Percentiles rank a stretch among this genome's conserved stretches.
phyloP scores from a whole-genome alignment of 2,888 invertebrate species.

The Sinelater perroti region DNA sequence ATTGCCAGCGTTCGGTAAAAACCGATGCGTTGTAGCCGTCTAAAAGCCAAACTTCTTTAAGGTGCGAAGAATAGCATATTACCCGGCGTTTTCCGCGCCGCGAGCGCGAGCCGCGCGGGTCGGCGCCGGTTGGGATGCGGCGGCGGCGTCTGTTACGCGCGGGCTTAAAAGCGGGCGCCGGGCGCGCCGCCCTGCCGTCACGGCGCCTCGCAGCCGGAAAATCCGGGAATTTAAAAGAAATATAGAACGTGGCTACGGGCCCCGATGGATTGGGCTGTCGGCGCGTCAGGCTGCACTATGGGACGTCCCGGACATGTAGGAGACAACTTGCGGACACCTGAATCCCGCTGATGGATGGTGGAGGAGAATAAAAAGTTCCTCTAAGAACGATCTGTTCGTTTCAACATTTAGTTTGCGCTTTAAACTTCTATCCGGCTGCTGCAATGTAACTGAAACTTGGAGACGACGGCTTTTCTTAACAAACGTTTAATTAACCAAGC shows the following conservation, averaged over 20 bases:
- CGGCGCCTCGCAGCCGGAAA: slow-evolving; percentile 8
- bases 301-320: slow-evolving; percentile 27
- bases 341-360: slow-evolving; percentile 33
- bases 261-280: slow-evolving; percentile 30
- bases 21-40: slow-evolving; percentile 22
- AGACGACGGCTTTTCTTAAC: background rate
- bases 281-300: slow-evolving; percentile 24
- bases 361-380: slow-evolving; percentile 26
- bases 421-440: slow-evolving; percentile 15
- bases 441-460: too few relatives aligned
- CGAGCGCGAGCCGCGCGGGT: too few relatives aligned
- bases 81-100: slow-evolving; percentile 6
- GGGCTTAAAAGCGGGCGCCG: too few relatives aligned
- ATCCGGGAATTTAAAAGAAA: slow-evolving; percentile 26
- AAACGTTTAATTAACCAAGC: too few relatives aligned
- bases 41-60: slow-evolving; percentile 20
- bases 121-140: too few relatives aligned
- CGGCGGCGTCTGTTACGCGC: too few relatives aligned
- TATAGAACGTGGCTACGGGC: slow-evolving; percentile 25
- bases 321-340: slow-evolving; percentile 32
- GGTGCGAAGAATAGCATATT: slow-evolving; percentile 18
- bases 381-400: slow-evolving; percentile 21
- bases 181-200: background rate
- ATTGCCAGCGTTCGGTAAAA: slow-evolving; percentile 15
- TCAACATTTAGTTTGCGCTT: slow-evolving; percentile 18